phyloP scores from a whole-genome alignment of 2,888 invertebrate species.

The Cerceris ruficornis region DNA sequence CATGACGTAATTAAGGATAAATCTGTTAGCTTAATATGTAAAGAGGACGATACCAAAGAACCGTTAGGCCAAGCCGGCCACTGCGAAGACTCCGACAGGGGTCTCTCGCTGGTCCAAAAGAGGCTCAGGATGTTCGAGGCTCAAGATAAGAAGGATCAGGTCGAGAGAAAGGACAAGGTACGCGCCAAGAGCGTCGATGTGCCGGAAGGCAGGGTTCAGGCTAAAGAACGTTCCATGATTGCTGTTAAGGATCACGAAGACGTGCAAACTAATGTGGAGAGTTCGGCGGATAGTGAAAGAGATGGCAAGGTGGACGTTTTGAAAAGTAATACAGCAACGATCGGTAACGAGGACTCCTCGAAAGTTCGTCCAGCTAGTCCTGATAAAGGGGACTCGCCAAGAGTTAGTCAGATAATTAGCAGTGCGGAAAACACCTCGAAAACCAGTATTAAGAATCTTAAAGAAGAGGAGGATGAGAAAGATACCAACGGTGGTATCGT shows the following conservation, averaged over 20 bases:
- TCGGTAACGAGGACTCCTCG: background rate
- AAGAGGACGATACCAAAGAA: slow-evolving; percentile 74
- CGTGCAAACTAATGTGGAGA: background rate
- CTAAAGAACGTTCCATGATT: background rate
- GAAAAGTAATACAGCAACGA: background rate
- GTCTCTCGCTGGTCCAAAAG: slow-evolving; percentile 72
- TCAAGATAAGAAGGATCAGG: slow-evolving; percentile 20
- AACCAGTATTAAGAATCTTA: background rate
- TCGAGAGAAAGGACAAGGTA: background rate
- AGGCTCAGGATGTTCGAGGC: slow-evolving; percentile 73
- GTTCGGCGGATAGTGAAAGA: background rate
- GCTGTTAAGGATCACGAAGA: background rate
- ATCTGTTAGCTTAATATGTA: slow-evolving; percentile 45
- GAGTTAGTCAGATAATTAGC: no score
- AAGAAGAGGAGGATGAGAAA: background rate
- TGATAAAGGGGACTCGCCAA: background rate
- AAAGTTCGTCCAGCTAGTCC: background rate
- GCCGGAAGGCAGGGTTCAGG: background rate
- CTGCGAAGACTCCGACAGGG: slow-evolving; percentile 35
- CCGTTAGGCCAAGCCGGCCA: slow-evolving; percentile 47
- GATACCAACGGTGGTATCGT: background rate
- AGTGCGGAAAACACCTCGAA: background rate
- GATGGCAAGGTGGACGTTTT: background rate
- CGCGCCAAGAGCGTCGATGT: background rate
- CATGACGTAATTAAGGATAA: slow-evolving; percentile 64